Percentiles rank a stretch among this genome's conserved stretches.
These are phyloP conservation scores for Anoplolepis gracilipes DNA, from an alignment of 1,140 invertebrate species.

Conservation along the genomic window DNA sequence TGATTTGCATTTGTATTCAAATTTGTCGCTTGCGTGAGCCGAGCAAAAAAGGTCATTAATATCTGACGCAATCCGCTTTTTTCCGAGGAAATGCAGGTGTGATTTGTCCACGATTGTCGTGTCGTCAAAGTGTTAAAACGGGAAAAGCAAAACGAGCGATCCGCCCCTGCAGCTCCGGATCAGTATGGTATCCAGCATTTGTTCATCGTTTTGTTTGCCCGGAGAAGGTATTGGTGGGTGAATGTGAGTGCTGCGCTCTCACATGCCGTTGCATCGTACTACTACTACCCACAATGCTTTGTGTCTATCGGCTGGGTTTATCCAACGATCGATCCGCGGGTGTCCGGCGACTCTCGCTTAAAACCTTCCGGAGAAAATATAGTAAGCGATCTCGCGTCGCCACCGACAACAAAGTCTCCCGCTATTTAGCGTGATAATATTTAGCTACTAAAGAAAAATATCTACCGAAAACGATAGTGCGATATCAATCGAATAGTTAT, in stretches of 20 bases:
- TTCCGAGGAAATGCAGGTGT: background rate
- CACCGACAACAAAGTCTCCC: slow-evolving; percentile 71
- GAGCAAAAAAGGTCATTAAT: background rate
- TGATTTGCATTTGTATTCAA: slow-evolving; percentile 35
- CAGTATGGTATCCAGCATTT: slow-evolving; percentile 73
- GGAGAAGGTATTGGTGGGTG: slow-evolving; percentile 72
- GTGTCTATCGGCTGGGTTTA: slow-evolving; percentile 74
- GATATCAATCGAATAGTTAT: slow-evolving; percentile 16
- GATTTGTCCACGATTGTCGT: background rate
- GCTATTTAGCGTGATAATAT: slow-evolving; percentile 73
- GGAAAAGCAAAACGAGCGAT: slow-evolving; percentile 38
- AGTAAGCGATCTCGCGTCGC: slow-evolving; percentile 72
- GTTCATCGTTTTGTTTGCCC: slow-evolving; percentile 74
- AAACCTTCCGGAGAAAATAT: slow-evolving; percentile 74
- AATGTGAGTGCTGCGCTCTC: slow-evolving; percentile 64
- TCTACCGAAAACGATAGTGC: slow-evolving; percentile 21
- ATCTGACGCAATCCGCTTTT: background rate
- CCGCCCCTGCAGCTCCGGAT: slow-evolving; percentile 69
- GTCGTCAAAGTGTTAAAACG: background rate
- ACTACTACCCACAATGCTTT: slow-evolving; percentile 70
- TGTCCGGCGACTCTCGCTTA: slow-evolving; percentile 71
- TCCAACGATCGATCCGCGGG: slow-evolving; percentile 72
- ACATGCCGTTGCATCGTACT: slow-evolving; percentile 72
- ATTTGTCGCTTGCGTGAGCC: background rate
- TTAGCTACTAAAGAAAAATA: slow-evolving; percentile 48